A percentile compares a stretch with the other conserved stretches of the same genome.
These are phyloP conservation scores for Leptinotarsa rubiginosa DNA, from an alignment of 2,888 invertebrate species.

Conservation along the genomic window DNA sequence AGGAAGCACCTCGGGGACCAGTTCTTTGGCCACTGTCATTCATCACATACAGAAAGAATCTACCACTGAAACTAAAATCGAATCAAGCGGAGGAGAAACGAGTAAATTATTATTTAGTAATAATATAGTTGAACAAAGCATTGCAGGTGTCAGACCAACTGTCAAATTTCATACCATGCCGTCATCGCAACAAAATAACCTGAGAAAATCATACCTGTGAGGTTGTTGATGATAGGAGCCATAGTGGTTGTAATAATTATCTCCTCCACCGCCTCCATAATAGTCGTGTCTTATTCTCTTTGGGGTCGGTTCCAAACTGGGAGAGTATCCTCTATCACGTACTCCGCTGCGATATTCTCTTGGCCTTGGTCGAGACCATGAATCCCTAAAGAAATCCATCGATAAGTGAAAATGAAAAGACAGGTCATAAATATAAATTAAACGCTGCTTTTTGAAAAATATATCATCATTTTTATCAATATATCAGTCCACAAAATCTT, in stretches of 20 bases:
- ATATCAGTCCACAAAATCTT: too few relatives aligned
- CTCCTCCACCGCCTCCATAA: constrained; percentile 55
- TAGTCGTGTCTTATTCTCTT: constrained; percentile 77
- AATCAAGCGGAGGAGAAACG: too few relatives aligned
- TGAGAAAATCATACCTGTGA: constrained; percentile 68
- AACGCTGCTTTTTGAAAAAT: too few relatives aligned
- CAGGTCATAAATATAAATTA: too few relatives aligned
- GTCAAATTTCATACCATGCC: neutral
- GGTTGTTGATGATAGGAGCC: constrained; percentile 62
- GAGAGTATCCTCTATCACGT: constrained; percentile 80
- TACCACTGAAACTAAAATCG: too few relatives aligned
- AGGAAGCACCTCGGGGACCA: too few relatives aligned
- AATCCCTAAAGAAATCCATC: constrained; percentile 65
- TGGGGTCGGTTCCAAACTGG: constrained; percentile 80
- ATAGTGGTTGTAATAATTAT: constrained; percentile 65
- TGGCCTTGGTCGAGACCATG: constrained; percentile 81
- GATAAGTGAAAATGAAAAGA: constrained; percentile 22
- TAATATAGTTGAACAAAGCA: too few relatives aligned
- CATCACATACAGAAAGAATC: too few relatives aligned
- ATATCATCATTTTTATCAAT: too few relatives aligned
- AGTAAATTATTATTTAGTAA: too few relatives aligned
- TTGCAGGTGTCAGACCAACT: neutral
- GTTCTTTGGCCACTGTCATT: too few relatives aligned
- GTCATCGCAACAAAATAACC: neutral
- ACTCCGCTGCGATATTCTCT: constrained; percentile 81